phyloP scores from a whole-genome alignment of 2,888 invertebrate species.

The Aelia acuminata region DNA sequence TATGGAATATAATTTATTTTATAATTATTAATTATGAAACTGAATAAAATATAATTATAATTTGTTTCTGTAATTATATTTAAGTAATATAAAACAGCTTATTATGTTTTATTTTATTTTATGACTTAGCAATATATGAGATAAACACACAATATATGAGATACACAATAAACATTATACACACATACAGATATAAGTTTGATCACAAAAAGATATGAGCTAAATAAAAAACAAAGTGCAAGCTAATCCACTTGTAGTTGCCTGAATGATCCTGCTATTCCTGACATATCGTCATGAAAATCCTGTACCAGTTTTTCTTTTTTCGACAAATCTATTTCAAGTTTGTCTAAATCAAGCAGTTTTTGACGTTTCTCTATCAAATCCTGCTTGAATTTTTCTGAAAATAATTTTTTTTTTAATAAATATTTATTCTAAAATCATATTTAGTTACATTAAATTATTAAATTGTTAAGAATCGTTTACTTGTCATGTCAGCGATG shows the following conservation, averaged over 20 bases:
- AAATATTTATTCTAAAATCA: background rate
- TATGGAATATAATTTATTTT: no score
- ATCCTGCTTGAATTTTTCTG: slow-evolving; percentile 68
- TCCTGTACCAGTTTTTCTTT: slow-evolving; percentile 83
- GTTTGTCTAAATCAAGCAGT: slow-evolving; percentile 68
- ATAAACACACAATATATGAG: no score
- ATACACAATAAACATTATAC: no score
- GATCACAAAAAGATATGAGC: no score
- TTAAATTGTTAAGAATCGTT: background rate
- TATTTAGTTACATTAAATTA: background rate
- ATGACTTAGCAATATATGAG: no score
- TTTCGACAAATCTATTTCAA: slow-evolving; percentile 73
- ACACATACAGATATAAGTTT: no score
- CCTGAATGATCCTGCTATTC: slow-evolving; percentile 81
- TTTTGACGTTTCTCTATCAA: slow-evolving; percentile 67
- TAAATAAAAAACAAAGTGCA: no score
- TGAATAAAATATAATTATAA: no score
- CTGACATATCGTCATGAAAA: slow-evolving; percentile 75
- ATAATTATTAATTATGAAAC: no score
- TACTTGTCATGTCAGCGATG: slow-evolving; percentile 75
- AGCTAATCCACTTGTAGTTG: slow-evolving; percentile 83
- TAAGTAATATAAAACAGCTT: no score
- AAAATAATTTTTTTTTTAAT: slow-evolving; percentile 53
- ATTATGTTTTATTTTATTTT: no score
- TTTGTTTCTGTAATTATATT: no score